Base-by-base conservation (phyloP, 53 echinoderm and acorn worm species). In the Paracentrotus lividus region DNA sequence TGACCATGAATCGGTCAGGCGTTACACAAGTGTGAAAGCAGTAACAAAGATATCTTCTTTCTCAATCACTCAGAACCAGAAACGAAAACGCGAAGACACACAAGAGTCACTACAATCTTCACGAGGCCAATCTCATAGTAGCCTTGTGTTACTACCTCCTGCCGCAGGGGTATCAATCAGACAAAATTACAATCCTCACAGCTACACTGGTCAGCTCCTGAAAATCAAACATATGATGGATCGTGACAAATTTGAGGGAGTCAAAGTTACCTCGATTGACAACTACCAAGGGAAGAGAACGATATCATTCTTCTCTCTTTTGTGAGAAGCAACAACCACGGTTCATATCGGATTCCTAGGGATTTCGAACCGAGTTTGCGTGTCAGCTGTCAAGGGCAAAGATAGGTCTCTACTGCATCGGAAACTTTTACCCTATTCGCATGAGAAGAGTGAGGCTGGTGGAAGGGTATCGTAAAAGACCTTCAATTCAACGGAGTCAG, bases 201-300 rank as follows among this genome's bases (percentile, higher is more conserved):
- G 95, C 97, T 98, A 98, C 95, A 90, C 93, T 0, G 97, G 96
- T 9, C 98, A 98, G 81, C 89, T 96, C 1, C 91, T 94, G 61
- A 81, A 78, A 47, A 75, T 96, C 75, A 95, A 92, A 42, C 76
- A 92, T 15, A 68, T 95, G 38, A 95, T 93, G 94, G 88, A 69
- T 0, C 94, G 93, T 36, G n/a, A 49, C 8, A 47, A 34, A 5
- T 93, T 96, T 51, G 40, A 93, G 24, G 96, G 94, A 49, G 94
- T 97, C 26, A 93, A 94, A 10, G 97, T 97, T 2, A 88, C 94
- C 21, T 69, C 94, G 1, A 93, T 97, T 26, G 97, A 97, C 86
- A 97, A 95, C 88, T 97, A 94, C 40, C 97, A 97, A 47, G 97
- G 97, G 97, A 97, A 85, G 97, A 96, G 32, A 97, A 97, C 84